Percentiles rank a stretch among this genome's conserved stretches.
Evolutionary conservation across 2,113 vertebrate genomes (phyloP).

Genomic region (human): GRCh38 chr9:9755001-9755500

Average conservation of each 20-base stretch:
- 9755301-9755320: background rate
- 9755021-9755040: background rate
- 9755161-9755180: background rate
- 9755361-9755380: background rate
- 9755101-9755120: background rate
- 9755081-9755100: background rate
- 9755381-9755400: background rate
- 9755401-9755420: background rate
- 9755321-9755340: background rate
- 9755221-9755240: background rate
- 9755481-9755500: background rate
- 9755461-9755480: background rate
- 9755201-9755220: background rate
- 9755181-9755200: background rate
- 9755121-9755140: background rate
- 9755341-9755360: background rate
- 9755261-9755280: background rate
- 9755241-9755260: background rate
- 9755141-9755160: background rate
- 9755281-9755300: background rate
- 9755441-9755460: background rate
- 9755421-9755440: background rate
- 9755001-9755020: background rate
- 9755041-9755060: background rate
- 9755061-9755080: background rate